These are phyloP conservation scores for Pogonophryne albipinna DNA, from an alignment of 2,797 vertebrate species.

Conservation along the genomic window DNA sequence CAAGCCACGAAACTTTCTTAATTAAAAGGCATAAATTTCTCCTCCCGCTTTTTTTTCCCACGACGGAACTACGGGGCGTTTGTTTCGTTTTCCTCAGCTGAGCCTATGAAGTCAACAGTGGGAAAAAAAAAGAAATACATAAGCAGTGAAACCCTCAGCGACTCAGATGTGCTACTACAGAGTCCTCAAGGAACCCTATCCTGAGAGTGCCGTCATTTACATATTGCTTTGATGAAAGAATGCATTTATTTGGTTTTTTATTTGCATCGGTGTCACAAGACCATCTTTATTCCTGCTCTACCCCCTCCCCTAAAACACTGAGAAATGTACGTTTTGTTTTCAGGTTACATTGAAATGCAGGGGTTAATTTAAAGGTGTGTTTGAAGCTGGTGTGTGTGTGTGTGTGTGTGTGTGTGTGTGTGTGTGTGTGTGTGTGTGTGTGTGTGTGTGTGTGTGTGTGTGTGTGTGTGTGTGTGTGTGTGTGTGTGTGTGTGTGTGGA, in stretches of 20 bases:
- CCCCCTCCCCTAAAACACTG: neutral
- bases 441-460: neutral
- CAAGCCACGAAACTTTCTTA: conserved; percentile 71
- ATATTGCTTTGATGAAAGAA: conserved; percentile 80
- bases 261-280: conserved; percentile 62
- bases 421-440: neutral
- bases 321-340: conserved; percentile 25
- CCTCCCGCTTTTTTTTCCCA: conserved; percentile 18
- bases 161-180: conserved; percentile 57
- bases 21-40: conserved; percentile 81
- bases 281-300: conserved; percentile 28
- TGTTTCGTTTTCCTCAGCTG: conserved; percentile 43
- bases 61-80: conserved; percentile 53
- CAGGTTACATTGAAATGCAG: conserved; percentile 27
- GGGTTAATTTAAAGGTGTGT: conserved; percentile 30
- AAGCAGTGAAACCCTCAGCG: conserved; percentile 57
- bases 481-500: neutral
- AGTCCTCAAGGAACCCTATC: conserved; percentile 71
- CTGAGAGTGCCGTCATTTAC: conserved; percentile 74
- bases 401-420: neutral
- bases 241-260: conserved; percentile 71
- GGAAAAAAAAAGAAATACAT: conserved; percentile 47
- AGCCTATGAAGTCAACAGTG: conserved; percentile 48
- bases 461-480: neutral
- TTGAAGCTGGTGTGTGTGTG: conserved; percentile 1